These are phyloP conservation scores for Lepidocyrtinus sp. DNA, from an alignment of 2,888 invertebrate genomes.

Conservation along the genomic window DNA sequence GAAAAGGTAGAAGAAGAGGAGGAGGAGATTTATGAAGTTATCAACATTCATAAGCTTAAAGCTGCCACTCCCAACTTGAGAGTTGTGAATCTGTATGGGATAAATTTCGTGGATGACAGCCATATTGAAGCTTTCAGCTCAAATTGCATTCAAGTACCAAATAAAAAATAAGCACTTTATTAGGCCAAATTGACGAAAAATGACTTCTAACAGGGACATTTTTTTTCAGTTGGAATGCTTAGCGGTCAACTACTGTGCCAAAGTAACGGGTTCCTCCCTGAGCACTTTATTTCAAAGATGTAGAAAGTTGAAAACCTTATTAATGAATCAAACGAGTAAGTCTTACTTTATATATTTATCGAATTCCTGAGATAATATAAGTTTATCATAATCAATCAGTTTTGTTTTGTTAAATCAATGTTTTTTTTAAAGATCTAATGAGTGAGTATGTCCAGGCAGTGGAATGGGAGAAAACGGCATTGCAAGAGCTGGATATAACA, in stretches of 20 bases:
- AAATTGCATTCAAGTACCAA: constrained; percentile 91
- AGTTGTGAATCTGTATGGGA: constrained; percentile 98
- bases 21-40: constrained; percentile 99
- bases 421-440: constrained; percentile 84
- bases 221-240: constrained; percentile 84
- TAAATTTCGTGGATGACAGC: constrained; percentile 98
- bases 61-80: constrained; percentile 97
- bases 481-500: constrained; percentile 96
- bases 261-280: constrained; percentile 96
- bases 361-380: too few species aligned
- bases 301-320: constrained; percentile 89
- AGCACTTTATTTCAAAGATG: constrained; percentile 95
- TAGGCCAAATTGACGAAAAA: constrained; percentile 2
- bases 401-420: too few species aligned
- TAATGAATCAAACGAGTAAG: constrained; percentile 97
- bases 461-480: constrained; percentile 96
- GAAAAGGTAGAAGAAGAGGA: constrained; percentile 99
- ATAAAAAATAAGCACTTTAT: neutral
- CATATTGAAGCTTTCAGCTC: constrained; percentile 98
- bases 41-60: constrained; percentile 98
- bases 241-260: constrained; percentile 96
- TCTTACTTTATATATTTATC: too few species aligned
- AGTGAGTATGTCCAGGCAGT: constrained; percentile 95
- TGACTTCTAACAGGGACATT: neutral
- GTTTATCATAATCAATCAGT: too few species aligned